Evolutionary conservation across 2,797 vertebrate genomes (phyloP).

Genomic region (Streptopelia turtur): DNA sequence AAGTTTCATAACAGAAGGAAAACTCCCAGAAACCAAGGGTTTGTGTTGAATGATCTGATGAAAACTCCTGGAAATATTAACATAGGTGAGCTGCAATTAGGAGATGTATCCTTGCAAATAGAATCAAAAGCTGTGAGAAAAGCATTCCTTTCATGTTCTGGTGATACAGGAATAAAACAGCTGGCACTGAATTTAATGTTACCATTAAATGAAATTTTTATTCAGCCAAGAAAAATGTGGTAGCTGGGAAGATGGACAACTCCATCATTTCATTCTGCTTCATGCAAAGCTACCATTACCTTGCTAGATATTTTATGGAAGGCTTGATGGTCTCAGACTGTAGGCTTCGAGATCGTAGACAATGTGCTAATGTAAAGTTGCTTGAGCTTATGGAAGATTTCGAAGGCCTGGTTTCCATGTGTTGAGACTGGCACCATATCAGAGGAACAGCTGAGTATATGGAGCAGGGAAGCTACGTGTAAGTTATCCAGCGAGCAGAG

Average conservation of each 20-base stretch:
- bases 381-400: constrained; percentile 58
- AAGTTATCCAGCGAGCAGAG: constrained; percentile 17
- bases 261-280: background rate
- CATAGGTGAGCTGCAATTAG: constrained; percentile 4
- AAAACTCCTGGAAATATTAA: constrained; percentile 19
- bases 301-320: background rate
- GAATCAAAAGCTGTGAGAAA: background rate
- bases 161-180: constrained; percentile 4
- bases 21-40: background rate
- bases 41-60: background rate
- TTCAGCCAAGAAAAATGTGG: constrained; percentile 3
- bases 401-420: constrained; percentile 57
- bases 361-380: constrained; percentile 55
- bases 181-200: background rate
- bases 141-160: background rate
- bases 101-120: background rate
- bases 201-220: background rate
- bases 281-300: background rate
- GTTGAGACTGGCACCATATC: constrained; percentile 63
- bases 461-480: constrained; percentile 42
- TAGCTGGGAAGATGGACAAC: background rate
- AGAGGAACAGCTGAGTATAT: constrained; percentile 65
- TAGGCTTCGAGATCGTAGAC: background rate
- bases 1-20: background rate
- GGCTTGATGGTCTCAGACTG: background rate